These are phyloP conservation scores for Melanotaenia parkinsoni DNA, from an alignment of 2,797 vertebrate species.

Conservation along the genomic window DNA sequence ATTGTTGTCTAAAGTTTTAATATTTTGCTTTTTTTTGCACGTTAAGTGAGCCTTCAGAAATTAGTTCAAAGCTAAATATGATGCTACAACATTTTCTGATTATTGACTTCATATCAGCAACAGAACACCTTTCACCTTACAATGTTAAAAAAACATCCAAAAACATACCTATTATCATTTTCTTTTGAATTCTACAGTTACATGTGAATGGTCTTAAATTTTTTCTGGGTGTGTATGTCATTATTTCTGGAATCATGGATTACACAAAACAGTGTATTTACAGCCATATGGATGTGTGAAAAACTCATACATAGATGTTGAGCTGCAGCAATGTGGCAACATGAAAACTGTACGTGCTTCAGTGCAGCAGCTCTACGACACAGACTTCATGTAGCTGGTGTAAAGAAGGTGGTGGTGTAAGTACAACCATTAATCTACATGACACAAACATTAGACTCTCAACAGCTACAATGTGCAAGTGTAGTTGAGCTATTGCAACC, in stretches of 20 bases:
- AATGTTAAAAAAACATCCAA: neutral
- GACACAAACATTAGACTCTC: conserved; percentile 3
- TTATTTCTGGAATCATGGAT: neutral
- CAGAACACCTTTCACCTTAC: neutral
- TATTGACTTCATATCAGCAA: neutral
- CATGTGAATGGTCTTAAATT: neutral
- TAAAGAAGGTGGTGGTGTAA: neutral
- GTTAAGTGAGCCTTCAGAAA: neutral
- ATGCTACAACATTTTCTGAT: neutral
- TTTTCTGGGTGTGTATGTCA: neutral
- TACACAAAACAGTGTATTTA: neutral
- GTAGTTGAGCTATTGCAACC: neutral
- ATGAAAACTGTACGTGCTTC: neutral
- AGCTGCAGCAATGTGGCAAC: neutral
- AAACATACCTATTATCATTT: neutral
- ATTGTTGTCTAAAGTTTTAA: too few species aligned
- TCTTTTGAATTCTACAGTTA: neutral
- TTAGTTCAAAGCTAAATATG: neutral
- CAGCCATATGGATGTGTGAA: neutral
- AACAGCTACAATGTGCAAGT: neutral
- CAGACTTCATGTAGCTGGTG: neutral
- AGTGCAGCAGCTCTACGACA: neutral
- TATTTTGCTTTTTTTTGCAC: too few species aligned
- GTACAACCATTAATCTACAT: neutral
- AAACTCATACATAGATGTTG: neutral